These are phyloP conservation scores for Umimayanthus kanabou DNA, from an alignment of 92 coral and sea anemone genomes.

Conservation along the genomic window DNA sequence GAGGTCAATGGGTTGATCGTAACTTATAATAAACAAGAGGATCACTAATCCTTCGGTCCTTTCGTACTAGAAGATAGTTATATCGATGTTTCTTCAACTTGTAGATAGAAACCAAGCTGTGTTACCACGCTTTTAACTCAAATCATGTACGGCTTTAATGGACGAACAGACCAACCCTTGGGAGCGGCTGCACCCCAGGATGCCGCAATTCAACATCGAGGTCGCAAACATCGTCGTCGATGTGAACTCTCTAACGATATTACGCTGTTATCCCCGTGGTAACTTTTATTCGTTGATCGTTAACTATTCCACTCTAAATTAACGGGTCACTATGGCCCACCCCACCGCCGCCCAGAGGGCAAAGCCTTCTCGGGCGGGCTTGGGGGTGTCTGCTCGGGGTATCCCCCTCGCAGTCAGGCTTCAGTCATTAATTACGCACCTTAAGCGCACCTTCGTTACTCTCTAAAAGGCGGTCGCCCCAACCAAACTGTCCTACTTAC, in stretches of 20 bases:
- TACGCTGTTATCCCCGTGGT: conserved; percentile 96
- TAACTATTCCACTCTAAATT: conserved; percentile 70
- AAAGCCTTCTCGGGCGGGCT: background rate
- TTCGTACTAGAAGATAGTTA: conserved; percentile 90
- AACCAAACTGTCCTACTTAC: conserved; percentile 91
- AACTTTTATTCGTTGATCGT: conserved; percentile 92
- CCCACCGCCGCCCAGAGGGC: conserved; percentile 23
- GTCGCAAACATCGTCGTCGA: conserved; percentile 95
- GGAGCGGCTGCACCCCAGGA: conserved; percentile 94
- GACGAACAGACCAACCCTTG: conserved; percentile 97
- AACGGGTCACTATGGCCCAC: conserved; percentile 95
- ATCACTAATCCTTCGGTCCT: conserved; percentile 88
- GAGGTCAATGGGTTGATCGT: conserved; percentile 77
- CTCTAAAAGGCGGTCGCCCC: conserved; percentile 94
- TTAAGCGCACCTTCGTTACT: conserved; percentile 91
- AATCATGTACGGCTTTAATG: conserved; percentile 96
- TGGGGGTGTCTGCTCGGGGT: conserved; percentile 71
- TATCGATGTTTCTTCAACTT: conserved; percentile 82
- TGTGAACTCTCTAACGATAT: conserved; percentile 82
- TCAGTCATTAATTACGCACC: conserved; percentile 69
- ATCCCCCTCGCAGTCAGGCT: conserved; percentile 85
- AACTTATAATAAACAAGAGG: conserved; percentile 80
- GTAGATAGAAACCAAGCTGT: conserved; percentile 97
- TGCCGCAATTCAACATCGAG: conserved; percentile 97
- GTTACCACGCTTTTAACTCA: conserved; percentile 91